These are phyloP conservation scores for Kryptolebias ocellatus DNA, from an alignment of 2,797 vertebrate species.

Conservation along the genomic window DNA sequence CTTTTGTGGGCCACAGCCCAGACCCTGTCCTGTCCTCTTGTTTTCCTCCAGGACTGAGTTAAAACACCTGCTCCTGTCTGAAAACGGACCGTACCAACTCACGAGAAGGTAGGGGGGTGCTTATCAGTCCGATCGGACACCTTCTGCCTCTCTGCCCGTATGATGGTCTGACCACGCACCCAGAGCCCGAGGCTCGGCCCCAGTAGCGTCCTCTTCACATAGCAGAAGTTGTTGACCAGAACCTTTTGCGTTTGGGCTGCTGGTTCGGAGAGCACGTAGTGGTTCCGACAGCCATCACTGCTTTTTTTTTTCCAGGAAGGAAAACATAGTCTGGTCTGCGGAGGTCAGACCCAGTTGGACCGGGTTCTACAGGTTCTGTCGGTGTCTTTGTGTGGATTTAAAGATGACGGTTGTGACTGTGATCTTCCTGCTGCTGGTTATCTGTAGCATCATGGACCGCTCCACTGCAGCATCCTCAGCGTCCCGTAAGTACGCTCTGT, in stretches of 20 bases:
- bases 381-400: neutral
- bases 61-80: too few relatives aligned
- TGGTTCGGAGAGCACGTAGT: neutral
- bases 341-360: neutral
- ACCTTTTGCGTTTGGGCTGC: neutral
- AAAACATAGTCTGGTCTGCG: constrained; percentile 2
- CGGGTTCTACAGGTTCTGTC: neutral
- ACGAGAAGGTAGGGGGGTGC: constrained; percentile 31
- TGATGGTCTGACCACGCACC: constrained; percentile 50
- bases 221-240: constrained; percentile 20
- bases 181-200: constrained; percentile 17
- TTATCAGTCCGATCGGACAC: constrained; percentile 59
- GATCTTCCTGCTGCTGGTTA: neutral
- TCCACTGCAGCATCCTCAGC: constrained; percentile 58
- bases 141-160: constrained; percentile 24
- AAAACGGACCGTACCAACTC: constrained; percentile 62
- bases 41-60: too few relatives aligned
- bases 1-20: too few relatives aligned
- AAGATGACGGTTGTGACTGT: neutral
- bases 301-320: constrained; percentile 22
- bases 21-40: too few relatives aligned
- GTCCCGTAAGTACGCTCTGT: constrained; percentile 74
- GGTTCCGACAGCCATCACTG: constrained; percentile 24
- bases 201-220: constrained; percentile 7
- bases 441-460: constrained; percentile 53